Conservation (phyloP, 2,888 invertebrate genomes). For the Cactoblastis cactorum region DNA sequence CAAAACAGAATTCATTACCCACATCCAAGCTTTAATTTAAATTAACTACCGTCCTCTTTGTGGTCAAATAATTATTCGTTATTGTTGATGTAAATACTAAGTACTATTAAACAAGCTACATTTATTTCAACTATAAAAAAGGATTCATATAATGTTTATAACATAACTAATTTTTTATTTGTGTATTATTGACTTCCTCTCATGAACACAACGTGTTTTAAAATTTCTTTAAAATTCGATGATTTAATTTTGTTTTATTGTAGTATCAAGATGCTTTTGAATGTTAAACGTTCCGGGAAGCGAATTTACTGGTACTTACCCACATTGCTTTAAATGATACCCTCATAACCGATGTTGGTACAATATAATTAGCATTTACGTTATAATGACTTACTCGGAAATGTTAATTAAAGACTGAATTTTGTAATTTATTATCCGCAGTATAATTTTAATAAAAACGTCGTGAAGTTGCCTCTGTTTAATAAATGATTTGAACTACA, state of each 20-base stretch:
- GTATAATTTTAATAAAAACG: not conserved
- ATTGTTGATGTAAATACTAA: conserved; percentile 7
- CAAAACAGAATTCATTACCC: conserved; percentile 46
- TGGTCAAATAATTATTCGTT: conserved; percentile 21
- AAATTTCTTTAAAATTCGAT: not conserved
- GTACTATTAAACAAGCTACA: not conserved
- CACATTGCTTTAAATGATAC: conserved; percentile 25
- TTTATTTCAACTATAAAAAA: not conserved
- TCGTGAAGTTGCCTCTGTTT: not conserved
- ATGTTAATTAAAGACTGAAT: not conserved
- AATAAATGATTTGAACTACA: too few relatives aligned
- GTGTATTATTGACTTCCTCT: too few relatives aligned
- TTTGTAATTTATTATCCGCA: not conserved
- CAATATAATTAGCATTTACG: conserved; percentile 10
- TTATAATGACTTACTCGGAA: conserved; percentile 2
- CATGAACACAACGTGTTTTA: too few relatives aligned
- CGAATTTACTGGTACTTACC: conserved; percentile 7
- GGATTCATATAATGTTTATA: too few relatives aligned
- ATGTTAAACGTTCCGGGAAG: conserved; percentile 30
- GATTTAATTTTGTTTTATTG: conserved; percentile 21
- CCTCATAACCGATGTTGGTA: conserved; percentile 17
- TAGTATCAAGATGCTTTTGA: conserved; percentile 25
- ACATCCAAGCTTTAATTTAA: conserved; percentile 40
- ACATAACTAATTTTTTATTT: too few relatives aligned
- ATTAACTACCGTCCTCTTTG: conserved; percentile 30